Base-by-base conservation (phyloP, 1,140 invertebrate genomes). In the Cylas formicarius region DNA sequence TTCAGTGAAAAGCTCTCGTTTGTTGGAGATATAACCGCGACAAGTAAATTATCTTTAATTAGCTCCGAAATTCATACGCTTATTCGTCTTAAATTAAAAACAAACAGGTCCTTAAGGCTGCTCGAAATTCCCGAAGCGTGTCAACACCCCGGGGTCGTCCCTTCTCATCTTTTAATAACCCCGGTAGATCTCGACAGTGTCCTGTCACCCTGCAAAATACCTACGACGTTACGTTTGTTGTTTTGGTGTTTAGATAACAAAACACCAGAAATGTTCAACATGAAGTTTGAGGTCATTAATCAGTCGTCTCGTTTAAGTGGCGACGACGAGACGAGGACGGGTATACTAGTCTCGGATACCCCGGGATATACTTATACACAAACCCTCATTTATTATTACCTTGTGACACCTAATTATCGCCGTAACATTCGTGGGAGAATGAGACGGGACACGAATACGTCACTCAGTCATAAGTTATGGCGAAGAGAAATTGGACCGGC, bases 211-310 rank as follows among this genome's bases (percentile, higher is more conserved):
- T n/a, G n/a, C n/a, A n/a, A n/a, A n/a, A n/a, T n/a, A n/a, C n/a
- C n/a, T n/a, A n/a, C n/a, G n/a, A n/a, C 50, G 57, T 57, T 53
- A 52, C 53, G 53, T 46, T 52, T 48, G 48, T 50, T 57, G 57
- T 56, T 53, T 50, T 38, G 55, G 50, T 56, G 55, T 60, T 60
- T 60, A 57, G 50, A 54, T 57, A 57, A 60, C 57, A 60, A 57
- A 60, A 57, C 55, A 49, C 44, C n/a, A 47, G 40, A 46, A 49
- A 42, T 57, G 55, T 57, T 60, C 49, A 60, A 56, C 55, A 57
- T 55, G 52, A 55, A 59, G 52, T 57, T 55, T 48, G 40, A 42
- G 50, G 48, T 56, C 57, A 60, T 60, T 60, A 60, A 60, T 60
- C 57, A 60, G 53, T 40, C 44, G 50, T 42, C 31, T 41, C 47